Evolutionary conservation across 2,113 vertebrate species (phyloP).

Genomic region (Chamaea fasciata): DNA sequence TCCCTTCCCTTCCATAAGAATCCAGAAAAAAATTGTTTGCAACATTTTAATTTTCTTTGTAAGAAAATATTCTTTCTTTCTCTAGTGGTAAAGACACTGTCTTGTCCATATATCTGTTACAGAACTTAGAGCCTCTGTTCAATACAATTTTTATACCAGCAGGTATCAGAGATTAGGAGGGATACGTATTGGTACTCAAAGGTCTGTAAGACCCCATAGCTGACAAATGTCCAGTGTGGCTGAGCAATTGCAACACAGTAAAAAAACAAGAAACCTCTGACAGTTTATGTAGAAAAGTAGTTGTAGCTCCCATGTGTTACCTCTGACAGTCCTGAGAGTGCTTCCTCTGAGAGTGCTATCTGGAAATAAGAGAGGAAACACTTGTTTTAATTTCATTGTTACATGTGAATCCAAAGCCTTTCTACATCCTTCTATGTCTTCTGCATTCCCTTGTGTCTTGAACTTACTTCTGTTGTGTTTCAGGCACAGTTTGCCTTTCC

Average conservation of each 20-base stretch:
- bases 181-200: background rate
- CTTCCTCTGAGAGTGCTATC: background rate
- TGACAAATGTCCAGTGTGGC: background rate
- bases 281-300: background rate
- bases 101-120: background rate
- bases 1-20: background rate
- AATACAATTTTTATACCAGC: background rate
- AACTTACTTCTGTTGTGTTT: background rate
- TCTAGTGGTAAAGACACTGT: background rate
- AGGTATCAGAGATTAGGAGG: background rate
- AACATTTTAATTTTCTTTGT: background rate
- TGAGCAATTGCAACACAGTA: background rate
- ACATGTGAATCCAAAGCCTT: background rate
- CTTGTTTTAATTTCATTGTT: background rate
- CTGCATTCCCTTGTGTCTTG: background rate
- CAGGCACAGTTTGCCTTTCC: background rate
- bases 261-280: background rate
- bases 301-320: background rate
- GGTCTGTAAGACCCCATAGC: background rate
- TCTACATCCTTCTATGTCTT: background rate
- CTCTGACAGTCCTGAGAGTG: background rate
- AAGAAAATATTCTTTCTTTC: slow-evolving; percentile 7
- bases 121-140: background rate
- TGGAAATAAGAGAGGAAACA: background rate
- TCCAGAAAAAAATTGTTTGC: background rate